A percentile compares a stretch with the other conserved stretches of the same genome.
These are phyloP conservation scores for Myrmecobius fasciatus DNA, from an alignment of 2,113 vertebrate genomes.

Conservation along the genomic window DNA sequence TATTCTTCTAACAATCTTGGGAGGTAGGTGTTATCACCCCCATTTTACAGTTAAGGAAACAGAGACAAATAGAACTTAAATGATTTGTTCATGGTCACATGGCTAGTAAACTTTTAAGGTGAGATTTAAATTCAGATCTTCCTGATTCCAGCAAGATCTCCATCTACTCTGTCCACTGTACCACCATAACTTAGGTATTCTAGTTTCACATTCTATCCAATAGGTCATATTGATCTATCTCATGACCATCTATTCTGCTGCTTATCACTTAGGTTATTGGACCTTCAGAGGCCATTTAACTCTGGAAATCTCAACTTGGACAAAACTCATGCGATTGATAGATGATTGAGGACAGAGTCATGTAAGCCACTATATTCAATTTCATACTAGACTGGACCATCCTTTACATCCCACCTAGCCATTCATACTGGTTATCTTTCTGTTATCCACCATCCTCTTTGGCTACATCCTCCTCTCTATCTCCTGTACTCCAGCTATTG, in stretches of 20 bases:
- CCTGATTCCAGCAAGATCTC: neutral
- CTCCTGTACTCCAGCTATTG: neutral
- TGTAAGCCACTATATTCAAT: neutral
- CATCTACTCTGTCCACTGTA: neutral
- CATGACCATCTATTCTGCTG: neutral
- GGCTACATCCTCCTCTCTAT: neutral
- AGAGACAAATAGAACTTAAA: neutral
- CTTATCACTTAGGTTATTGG: neutral
- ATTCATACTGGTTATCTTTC: neutral
- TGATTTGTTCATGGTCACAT: neutral
- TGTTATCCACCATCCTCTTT: neutral
- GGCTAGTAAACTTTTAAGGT: neutral
- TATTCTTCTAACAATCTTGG: neutral
- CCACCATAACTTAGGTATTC: neutral
- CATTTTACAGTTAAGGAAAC: neutral
- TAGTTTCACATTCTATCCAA: neutral
- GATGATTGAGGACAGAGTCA: neutral
- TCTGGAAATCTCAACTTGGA: neutral
- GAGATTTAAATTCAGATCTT: neutral
- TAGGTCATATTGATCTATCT: neutral
- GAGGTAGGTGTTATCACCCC: neutral
- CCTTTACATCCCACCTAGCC: neutral
- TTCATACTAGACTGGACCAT: neutral
- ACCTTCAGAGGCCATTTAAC: neutral
- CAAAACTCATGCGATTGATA: neutral